Evolutionary conservation across 2,797 vertebrate species (phyloP).

Genomic region (Cossypha heuglini): DNA sequence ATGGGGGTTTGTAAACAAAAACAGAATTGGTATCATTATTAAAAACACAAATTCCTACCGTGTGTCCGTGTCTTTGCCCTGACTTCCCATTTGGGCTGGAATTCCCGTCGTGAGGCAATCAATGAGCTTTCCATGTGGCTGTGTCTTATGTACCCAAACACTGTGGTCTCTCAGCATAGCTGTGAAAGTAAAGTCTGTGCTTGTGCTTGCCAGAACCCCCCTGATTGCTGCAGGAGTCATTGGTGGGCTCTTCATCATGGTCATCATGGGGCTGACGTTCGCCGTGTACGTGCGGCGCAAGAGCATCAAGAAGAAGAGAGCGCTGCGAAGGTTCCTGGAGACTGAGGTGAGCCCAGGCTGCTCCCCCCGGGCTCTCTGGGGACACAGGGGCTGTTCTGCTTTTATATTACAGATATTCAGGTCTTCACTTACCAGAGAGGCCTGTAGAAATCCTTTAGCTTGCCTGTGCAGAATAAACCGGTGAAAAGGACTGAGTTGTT

Average conservation of each 20-base stretch:
- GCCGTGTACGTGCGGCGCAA: conserved; percentile 92
- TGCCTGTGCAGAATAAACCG: not conserved
- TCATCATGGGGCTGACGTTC: conserved; percentile 90
- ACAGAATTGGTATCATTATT: not conserved
- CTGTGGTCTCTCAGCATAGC: not conserved
- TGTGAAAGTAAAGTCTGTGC: conserved; percentile 11
- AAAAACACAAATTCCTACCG: not conserved
- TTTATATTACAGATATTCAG: not conserved
- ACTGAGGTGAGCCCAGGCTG: conserved; percentile 84
- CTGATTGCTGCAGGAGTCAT: conserved; percentile 94
- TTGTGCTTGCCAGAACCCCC: conserved; percentile 85
- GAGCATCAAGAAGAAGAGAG: conserved; percentile 97
- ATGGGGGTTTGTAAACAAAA: conserved; percentile 36
- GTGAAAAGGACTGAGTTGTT: not conserved
- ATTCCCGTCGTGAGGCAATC: not conserved
- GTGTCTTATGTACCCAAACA: not conserved
- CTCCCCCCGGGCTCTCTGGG: not conserved
- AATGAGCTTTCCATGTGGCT: not conserved
- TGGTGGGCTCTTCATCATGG: conserved; percentile 90
- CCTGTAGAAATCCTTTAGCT: not conserved
- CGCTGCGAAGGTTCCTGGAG: conserved; percentile 90
- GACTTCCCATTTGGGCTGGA: not conserved
- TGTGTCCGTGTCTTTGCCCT: not conserved
- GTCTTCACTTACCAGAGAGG: not conserved
- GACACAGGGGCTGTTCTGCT: not conserved